Base-by-base conservation (phyloP, 2,113 vertebrate species). In the Embiotoca jacksoni region DNA sequence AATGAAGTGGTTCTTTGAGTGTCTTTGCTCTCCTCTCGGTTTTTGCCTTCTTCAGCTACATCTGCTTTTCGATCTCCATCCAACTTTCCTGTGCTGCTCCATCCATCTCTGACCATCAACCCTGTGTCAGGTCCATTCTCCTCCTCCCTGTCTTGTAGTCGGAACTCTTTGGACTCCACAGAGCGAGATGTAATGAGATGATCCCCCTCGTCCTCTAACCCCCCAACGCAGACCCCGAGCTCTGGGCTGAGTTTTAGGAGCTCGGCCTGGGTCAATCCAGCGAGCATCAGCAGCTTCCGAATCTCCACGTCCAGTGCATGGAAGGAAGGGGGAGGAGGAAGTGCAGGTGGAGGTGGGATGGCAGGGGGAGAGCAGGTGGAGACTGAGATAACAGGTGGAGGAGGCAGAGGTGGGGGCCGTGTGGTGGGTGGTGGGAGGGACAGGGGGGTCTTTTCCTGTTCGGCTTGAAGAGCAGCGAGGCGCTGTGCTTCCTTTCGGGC, bases 1-100 rank as follows among this genome's bases (percentile, higher is more conserved):
- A 98, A 99, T 0, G 97, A 96, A 1, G 97, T 98, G 87, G 97
- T 95, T 81, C 41, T 90, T 49, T 74, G 75, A 31, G n/a, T 50
- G 37, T 23, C 84, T 65, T 55, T 82, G 63, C 41, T 75, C 46
- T 85, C 72, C 11, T 87, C 89, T 44, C 15, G 89, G 52, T 76
- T 85, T 81, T 78, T 79, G 15, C 61, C 77, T 8, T 90, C 88
- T 30, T 84, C 81, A 37, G 14, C 59, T 31, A 60, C n/a, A 46
- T 90, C 82, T 30, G 39, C 82, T 36, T 65, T 67, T 68, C 13
- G 11, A 47, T 79, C 83, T 53, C n/a, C 63, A 3, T 83, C 84
- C 65, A 87, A n/a, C 74, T 67, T 88, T 41, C 46, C 60, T 70
- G 53, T 78, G 23, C 74, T 83, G 64, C 68, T 23, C 23, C 83